These are phyloP conservation scores for Archilochus colubris DNA, from an alignment of 2,113 vertebrate genomes.

Conservation along the genomic window DNA sequence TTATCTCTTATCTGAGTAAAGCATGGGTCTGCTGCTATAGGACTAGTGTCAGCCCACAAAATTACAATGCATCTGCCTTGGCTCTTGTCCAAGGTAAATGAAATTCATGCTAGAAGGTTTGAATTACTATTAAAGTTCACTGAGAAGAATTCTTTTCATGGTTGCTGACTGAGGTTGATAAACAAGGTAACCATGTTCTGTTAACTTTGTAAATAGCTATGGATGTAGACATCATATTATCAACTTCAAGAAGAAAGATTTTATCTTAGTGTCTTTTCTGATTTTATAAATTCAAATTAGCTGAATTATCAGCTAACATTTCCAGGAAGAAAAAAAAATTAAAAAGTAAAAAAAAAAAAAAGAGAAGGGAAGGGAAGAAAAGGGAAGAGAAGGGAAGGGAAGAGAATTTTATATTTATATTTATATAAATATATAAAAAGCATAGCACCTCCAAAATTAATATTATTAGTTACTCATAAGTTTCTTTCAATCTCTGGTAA, in stretches of 20 bases:
- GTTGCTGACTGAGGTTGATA: not conserved
- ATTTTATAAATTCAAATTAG: not conserved
- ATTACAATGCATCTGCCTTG: not conserved
- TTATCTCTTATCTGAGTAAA: not conserved
- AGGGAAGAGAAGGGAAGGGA: too few relatives aligned
- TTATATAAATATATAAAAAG: not conserved
- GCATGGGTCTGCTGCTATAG: not conserved
- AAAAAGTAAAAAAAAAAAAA: not conserved
- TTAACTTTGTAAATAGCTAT: not conserved
- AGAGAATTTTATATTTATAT: too few relatives aligned
- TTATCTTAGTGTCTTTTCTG: not conserved
- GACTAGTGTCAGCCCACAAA: not conserved
- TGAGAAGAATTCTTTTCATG: not conserved
- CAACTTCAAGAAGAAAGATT: not conserved
- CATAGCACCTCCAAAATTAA: not conserved
- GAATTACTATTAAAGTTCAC: not conserved
- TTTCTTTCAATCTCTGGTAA: not conserved
- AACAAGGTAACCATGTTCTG: not conserved
- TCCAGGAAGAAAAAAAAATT: not conserved
- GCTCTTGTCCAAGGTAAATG: not conserved
- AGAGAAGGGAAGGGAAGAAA: too few relatives aligned
- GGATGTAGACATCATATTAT: not conserved
- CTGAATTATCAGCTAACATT: not conserved
- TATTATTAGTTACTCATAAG: not conserved
- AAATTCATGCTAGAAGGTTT: not conserved